These are phyloP conservation scores for Deroplatys truncata DNA, from an alignment of 2,888 invertebrate genomes.

Conservation along the genomic window DNA sequence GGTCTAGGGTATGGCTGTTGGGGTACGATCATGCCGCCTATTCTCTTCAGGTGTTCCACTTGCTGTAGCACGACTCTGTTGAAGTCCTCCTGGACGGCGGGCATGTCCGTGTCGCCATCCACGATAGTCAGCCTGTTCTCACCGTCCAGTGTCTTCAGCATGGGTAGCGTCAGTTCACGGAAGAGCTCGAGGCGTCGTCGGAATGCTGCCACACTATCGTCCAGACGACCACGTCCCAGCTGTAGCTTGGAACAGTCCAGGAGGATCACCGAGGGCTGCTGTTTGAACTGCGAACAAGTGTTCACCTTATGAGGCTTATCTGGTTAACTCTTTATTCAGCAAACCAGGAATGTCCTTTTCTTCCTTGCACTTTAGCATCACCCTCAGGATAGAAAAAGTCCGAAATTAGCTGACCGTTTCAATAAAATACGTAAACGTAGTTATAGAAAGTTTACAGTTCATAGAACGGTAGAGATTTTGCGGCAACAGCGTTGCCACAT, in stretches of 20 bases:
- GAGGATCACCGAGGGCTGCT: conserved; percentile 74
- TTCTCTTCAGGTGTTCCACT: conserved; percentile 50
- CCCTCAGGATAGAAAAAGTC: no score
- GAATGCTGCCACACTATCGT: conserved; percentile 84
- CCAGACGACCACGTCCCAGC: conserved; percentile 74
- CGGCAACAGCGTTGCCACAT: no score
- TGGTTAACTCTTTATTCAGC: no score
- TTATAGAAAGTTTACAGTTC: no score
- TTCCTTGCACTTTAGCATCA: no score
- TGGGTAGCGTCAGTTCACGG: conserved; percentile 80
- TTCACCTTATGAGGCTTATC: no score
- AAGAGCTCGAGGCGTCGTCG: conserved; percentile 79
- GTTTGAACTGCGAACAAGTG: conserved; percentile 57
- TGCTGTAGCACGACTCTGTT: conserved; percentile 63
- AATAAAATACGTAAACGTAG: no score
- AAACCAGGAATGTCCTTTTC: no score
- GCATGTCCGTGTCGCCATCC: conserved; percentile 80
- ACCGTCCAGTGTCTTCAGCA: conserved; percentile 81
- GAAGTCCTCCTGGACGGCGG: conserved; percentile 74
- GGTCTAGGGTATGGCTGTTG: conserved; percentile 28
- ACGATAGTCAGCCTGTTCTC: conserved; percentile 80
- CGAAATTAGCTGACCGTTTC: no score
- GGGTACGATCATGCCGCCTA: conserved; percentile 32
- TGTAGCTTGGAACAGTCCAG: conserved; percentile 90
- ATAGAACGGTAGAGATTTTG: no score